Conservation (phyloP, 2,797 vertebrate species). For the Syndactyla subalaris region DNA sequence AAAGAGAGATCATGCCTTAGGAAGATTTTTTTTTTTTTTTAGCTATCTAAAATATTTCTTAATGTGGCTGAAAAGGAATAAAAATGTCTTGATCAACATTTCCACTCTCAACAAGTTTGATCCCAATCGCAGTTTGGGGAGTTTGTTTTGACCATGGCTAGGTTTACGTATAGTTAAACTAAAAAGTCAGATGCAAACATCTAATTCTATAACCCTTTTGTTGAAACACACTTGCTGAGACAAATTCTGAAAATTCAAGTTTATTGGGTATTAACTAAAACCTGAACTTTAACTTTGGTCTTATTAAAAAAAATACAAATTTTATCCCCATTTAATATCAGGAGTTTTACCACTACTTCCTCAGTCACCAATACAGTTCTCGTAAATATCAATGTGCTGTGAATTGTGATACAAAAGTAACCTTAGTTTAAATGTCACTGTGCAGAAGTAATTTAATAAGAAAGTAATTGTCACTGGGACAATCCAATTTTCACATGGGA, state of each 20-base stretch:
- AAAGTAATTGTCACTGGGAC: not conserved
- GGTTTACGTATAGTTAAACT: not conserved
- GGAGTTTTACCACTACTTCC: not conserved
- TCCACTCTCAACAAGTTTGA: not conserved
- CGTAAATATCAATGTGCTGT: not conserved
- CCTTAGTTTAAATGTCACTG: not conserved
- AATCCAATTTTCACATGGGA: conserved; percentile 29
- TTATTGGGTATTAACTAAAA: not conserved
- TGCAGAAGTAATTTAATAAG: conserved; percentile 41
- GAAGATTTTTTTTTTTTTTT: not conserved
- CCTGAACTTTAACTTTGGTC: not conserved
- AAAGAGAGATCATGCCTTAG: not conserved
- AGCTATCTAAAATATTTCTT: not conserved
- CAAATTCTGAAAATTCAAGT: not conserved
- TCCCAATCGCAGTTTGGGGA: not conserved
- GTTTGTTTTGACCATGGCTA: not conserved
- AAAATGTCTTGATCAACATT: not conserved
- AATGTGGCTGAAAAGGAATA: not conserved
- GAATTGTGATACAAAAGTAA: not conserved
- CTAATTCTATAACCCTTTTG: not conserved
- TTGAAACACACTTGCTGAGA: not conserved
- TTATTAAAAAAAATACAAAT: not conserved
- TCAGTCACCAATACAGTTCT: not conserved
- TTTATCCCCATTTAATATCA: not conserved
- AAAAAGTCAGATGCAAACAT: not conserved